Evolutionary conservation across 2,888 invertebrate species (phyloP).

Genomic region (Ganaspis brasiliensis): DNA sequence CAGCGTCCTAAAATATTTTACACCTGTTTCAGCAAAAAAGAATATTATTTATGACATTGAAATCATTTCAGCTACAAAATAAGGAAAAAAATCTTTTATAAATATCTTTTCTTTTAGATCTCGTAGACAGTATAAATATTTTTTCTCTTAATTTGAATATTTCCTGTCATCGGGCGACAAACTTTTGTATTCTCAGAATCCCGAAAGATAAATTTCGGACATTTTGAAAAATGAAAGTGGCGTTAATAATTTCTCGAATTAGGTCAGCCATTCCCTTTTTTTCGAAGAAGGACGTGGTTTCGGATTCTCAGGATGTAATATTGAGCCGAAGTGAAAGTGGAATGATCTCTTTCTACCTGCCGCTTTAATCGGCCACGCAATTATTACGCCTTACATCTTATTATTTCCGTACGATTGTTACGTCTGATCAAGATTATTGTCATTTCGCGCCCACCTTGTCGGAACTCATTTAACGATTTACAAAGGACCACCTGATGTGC

Average conservation of each 20-base stretch:
- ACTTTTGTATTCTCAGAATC: slow-evolving; percentile 18
- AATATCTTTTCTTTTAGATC: too few relatives aligned
- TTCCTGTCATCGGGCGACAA: too few relatives aligned
- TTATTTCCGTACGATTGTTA: slow-evolving; percentile 32
- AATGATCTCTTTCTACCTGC: not conserved
- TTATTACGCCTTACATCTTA: slow-evolving; percentile 37
- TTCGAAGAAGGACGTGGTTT: not conserved
- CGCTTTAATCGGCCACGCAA: slow-evolving; percentile 11
- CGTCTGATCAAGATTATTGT: slow-evolving; percentile 8
- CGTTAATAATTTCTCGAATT: slow-evolving; percentile 20
- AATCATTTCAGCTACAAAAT: too few relatives aligned
- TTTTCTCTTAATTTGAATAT: too few relatives aligned
- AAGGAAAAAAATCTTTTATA: too few relatives aligned
- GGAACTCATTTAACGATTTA: not conserved
- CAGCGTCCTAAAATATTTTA: too few relatives aligned
- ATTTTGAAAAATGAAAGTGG: slow-evolving; percentile 9
- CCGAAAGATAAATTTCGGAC: slow-evolving; percentile 11
- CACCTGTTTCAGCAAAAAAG: too few relatives aligned
- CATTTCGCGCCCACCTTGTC: slow-evolving; percentile 28
- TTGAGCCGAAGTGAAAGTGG: slow-evolving; percentile 36
- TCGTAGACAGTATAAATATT: too few relatives aligned
- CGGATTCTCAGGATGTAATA: slow-evolving; percentile 20
- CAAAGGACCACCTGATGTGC: not conserved
- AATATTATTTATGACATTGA: too few relatives aligned
- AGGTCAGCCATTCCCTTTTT: slow-evolving; percentile 39